Percentiles rank a stretch among this genome's conserved stretches.
Evolutionary conservation across 2,888 invertebrate genomes (phyloP).

Genomic region (Orthosia gothica): DNA sequence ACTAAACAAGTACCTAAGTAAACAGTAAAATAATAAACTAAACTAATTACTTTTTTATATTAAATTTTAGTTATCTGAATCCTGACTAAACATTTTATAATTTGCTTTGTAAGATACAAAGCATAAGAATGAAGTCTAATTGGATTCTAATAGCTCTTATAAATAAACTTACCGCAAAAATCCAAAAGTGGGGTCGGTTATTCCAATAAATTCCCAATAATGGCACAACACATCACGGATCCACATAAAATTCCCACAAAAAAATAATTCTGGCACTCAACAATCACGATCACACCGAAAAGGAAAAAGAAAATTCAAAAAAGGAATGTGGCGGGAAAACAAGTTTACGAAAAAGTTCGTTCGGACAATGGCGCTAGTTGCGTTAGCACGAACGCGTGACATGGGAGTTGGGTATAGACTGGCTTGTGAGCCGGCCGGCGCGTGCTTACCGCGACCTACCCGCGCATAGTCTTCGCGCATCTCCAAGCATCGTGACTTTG

Average conservation of each 20-base stretch:
- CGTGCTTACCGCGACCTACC: conserved; percentile 65
- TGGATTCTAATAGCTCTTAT: conserved; percentile 57
- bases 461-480: conserved; percentile 88
- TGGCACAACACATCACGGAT: conserved; percentile 75
- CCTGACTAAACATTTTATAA: too few species aligned
- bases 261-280: conserved; percentile 75
- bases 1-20: background rate
- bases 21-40: background rate
- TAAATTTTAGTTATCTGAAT: background rate
- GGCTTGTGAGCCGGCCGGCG: conserved; percentile 78
- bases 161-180: conserved; percentile 64
- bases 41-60: background rate
- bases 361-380: conserved; percentile 61
- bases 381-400: conserved; percentile 74
- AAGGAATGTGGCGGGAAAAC: conserved; percentile 84
- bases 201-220: conserved; percentile 76
- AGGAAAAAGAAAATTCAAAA: conserved; percentile 65
- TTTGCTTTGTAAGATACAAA: too few species aligned
- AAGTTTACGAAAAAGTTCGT: conserved; percentile 87
- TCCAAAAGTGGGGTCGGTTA: conserved; percentile 52
- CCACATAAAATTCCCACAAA: conserved; percentile 78
- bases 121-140: conserved; percentile 9
- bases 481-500: conserved; percentile 63
- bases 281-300: conserved; percentile 72
- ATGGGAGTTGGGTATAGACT: conserved; percentile 80